These are phyloP conservation scores for Dendrolimus pini DNA, from an alignment of 2,888 invertebrate genomes.

Conservation along the genomic window DNA sequence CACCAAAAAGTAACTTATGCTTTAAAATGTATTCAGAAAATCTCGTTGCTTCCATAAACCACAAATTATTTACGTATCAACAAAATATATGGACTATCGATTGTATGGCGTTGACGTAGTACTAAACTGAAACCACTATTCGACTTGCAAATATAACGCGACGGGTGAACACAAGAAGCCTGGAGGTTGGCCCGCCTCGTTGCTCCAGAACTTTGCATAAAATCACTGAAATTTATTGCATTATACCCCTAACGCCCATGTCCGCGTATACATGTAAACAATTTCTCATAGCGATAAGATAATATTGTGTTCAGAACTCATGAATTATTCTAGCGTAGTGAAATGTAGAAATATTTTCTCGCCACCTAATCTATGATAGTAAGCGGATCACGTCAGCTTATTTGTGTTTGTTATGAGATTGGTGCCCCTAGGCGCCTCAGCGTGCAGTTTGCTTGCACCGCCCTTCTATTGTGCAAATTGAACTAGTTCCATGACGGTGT, in stretches of 20 bases:
- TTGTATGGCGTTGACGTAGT: slow-evolving; percentile 13
- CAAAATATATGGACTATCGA: background rate
- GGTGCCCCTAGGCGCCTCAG: slow-evolving; percentile 48
- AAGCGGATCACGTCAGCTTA: slow-evolving; percentile 75
- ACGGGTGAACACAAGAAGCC: slow-evolving; percentile 39
- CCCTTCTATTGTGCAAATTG: slow-evolving; percentile 45
- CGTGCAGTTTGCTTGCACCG: slow-evolving; percentile 37
- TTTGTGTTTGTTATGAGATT: slow-evolving; percentile 72
- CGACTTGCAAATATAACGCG: slow-evolving; percentile 33
- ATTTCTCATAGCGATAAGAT: slow-evolving; percentile 58
- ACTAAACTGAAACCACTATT: slow-evolving; percentile 23
- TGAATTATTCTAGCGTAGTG: slow-evolving; percentile 42
- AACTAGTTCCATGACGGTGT: slow-evolving; percentile 20
- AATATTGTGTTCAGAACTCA: slow-evolving; percentile 42
- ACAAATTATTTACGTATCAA: background rate
- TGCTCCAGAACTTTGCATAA: slow-evolving; percentile 31
- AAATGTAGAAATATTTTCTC: slow-evolving; percentile 51
- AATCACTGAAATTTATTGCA: slow-evolving; percentile 39
- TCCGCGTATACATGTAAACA: slow-evolving; percentile 43
- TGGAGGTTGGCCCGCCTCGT: slow-evolving; percentile 29
- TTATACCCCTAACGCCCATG: slow-evolving; percentile 28
- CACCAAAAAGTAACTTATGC: no score
- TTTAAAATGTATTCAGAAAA: no score
- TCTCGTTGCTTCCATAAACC: no score
- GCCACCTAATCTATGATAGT: slow-evolving; percentile 60